These are phyloP conservation scores for Mormyrus hasselquistii DNA, from an alignment of 2,797 vertebrate genomes.

Conservation along the genomic window DNA sequence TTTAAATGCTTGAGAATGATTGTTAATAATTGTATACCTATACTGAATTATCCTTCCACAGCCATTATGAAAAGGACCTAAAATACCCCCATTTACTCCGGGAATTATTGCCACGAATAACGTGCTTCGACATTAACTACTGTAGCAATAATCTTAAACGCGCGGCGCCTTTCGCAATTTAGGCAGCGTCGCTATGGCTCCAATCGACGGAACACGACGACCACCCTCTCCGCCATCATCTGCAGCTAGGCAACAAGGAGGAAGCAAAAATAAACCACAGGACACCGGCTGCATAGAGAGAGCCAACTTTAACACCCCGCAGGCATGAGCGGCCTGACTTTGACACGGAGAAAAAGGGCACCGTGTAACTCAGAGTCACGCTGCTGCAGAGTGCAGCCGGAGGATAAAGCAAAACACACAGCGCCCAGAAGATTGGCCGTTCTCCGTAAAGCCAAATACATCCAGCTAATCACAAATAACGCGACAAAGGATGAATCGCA, in stretches of 20 bases:
- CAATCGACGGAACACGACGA: not conserved
- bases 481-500: not conserved
- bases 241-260: not conserved
- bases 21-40: not conserved
- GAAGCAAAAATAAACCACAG: conserved; percentile 11
- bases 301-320: not conserved
- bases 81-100: not conserved
- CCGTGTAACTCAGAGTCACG: not conserved
- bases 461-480: not conserved
- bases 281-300: not conserved
- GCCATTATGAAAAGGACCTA: not conserved
- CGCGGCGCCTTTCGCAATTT: not conserved
- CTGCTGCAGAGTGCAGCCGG: not conserved
- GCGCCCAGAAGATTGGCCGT: not conserved
- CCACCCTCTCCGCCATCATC: not conserved
- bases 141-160: not conserved
- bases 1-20: not conserved
- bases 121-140: not conserved
- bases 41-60: not conserved
- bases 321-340: conserved; percentile 7
- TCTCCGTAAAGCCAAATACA: not conserved
- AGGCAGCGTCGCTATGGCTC: not conserved
- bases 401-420: not conserved
- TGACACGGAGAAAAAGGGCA: not conserved
- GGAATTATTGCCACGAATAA: not conserved